Evolutionary conservation across 2,888 invertebrate genomes (phyloP).

Genomic region (Ectemnius cavifrons): DNA sequence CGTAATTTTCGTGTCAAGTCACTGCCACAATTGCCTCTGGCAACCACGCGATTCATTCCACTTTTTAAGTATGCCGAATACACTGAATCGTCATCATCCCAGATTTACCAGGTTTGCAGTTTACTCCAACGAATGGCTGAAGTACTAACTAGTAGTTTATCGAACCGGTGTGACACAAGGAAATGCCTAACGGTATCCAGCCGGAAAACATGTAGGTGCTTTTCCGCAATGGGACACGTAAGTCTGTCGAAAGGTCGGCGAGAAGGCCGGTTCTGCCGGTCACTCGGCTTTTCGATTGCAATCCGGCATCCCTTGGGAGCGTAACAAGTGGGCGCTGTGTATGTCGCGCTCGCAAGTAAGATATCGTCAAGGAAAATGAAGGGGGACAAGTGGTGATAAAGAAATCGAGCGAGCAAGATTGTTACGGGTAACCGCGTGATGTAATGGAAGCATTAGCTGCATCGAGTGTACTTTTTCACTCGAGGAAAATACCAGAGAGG

Average conservation of each 20-base stretch:
- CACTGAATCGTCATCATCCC: too few relatives aligned
- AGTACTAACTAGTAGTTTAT: too few relatives aligned
- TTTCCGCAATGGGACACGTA: conserved; percentile 23
- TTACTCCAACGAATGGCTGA: too few relatives aligned
- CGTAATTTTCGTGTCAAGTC: conserved; percentile 8
- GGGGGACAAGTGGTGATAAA: not conserved
- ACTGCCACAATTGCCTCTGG: not conserved
- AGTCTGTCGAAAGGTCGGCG: conserved; percentile 30
- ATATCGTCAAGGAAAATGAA: conserved; percentile 12
- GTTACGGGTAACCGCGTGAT: not conserved
- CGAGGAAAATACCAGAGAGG: not conserved
- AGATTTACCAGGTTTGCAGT: too few relatives aligned
- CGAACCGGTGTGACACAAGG: too few relatives aligned
- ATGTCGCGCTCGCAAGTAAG: not conserved
- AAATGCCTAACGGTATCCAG: not conserved
- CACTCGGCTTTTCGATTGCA: conserved; percentile 29
- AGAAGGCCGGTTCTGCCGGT: conserved; percentile 41
- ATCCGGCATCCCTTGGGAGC: conserved; percentile 9
- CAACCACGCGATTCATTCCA: too few relatives aligned
- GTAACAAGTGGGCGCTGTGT: not conserved
- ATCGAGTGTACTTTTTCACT: not conserved
- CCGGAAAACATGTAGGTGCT: conserved; percentile 23
- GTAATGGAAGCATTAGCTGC: not conserved
- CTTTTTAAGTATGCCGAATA: too few relatives aligned
- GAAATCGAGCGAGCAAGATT: not conserved